These are phyloP conservation scores for Acanthoscelides obtectus DNA, from an alignment of 2,888 invertebrate species.

Conservation along the genomic window DNA sequence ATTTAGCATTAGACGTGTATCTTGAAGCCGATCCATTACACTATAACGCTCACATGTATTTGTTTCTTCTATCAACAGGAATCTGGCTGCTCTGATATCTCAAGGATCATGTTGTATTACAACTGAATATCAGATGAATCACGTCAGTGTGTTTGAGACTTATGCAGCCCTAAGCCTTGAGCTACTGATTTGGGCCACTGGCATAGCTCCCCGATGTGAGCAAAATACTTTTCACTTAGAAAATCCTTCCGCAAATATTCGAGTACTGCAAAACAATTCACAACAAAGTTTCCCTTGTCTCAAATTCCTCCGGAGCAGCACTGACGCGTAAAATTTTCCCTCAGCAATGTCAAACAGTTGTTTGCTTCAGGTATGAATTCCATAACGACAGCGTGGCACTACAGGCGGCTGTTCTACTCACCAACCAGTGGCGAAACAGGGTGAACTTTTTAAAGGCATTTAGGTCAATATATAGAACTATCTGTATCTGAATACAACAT, in stretches of 20 bases:
- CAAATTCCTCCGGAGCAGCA: not conserved
- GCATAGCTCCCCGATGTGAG: not conserved
- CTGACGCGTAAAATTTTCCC: not conserved
- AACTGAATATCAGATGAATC: too few relatives aligned
- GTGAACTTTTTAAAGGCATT: not conserved
- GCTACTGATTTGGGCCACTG: too few relatives aligned
- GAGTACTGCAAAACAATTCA: not conserved
- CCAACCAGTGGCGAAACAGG: not conserved
- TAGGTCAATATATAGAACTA: too few relatives aligned
- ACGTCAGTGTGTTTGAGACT: too few relatives aligned
- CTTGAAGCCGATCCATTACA: too few relatives aligned
- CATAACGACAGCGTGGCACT: not conserved
- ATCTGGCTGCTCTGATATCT: too few relatives aligned
- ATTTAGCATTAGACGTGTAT: too few relatives aligned
- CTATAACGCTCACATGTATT: too few relatives aligned
- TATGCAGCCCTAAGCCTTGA: not conserved
- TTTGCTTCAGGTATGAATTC: constrained; percentile 1
- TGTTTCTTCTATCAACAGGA: too few relatives aligned
- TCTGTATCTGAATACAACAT: too few relatives aligned
- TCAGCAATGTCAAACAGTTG: constrained; percentile 2
- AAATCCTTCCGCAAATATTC: not conserved
- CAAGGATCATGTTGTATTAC: too few relatives aligned
- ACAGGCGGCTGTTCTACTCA: not conserved
- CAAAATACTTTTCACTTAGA: not conserved
- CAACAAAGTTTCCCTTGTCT: not conserved